These are phyloP conservation scores for Crotalus helleri DNA, from an alignment of 2,113 vertebrate genomes.

Conservation along the genomic window DNA sequence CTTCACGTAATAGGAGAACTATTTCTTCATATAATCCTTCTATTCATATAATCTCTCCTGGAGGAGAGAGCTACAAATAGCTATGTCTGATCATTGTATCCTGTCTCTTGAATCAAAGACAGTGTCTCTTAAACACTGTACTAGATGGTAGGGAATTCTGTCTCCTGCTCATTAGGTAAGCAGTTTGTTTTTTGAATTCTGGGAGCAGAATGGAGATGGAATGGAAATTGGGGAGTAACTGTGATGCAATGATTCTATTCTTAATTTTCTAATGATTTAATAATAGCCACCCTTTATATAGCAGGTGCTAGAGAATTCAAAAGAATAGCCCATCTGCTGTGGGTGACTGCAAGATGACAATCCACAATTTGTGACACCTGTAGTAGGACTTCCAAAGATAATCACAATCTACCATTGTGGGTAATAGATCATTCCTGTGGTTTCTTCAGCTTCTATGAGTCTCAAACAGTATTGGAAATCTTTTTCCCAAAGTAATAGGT, in stretches of 20 bases:
- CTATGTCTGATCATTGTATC: background rate
- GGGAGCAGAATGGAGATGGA: background rate
- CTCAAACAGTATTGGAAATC: background rate
- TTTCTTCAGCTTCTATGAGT: background rate
- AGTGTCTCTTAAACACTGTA: background rate
- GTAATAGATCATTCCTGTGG: background rate
- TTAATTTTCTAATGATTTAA: background rate
- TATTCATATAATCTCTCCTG: background rate
- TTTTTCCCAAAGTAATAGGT: background rate
- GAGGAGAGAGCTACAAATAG: background rate
- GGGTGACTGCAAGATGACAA: background rate
- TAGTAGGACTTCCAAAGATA: background rate
- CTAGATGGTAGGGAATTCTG: background rate
- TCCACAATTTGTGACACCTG: background rate
- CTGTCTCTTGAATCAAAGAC: background rate
- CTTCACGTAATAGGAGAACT: background rate
- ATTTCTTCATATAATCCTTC: background rate
- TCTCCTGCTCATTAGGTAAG: background rate
- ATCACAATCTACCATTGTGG: background rate
- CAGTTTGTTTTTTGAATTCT: background rate
- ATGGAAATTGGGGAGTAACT: background rate
- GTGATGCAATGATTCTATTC: background rate
- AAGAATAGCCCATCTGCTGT: background rate
- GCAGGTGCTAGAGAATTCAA: background rate
- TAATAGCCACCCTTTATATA: background rate